Percentiles rank a stretch among this genome's conserved stretches.
Evolutionary conservation across 2,888 invertebrate genomes (phyloP).

Genomic region (Idaea biselata): DNA sequence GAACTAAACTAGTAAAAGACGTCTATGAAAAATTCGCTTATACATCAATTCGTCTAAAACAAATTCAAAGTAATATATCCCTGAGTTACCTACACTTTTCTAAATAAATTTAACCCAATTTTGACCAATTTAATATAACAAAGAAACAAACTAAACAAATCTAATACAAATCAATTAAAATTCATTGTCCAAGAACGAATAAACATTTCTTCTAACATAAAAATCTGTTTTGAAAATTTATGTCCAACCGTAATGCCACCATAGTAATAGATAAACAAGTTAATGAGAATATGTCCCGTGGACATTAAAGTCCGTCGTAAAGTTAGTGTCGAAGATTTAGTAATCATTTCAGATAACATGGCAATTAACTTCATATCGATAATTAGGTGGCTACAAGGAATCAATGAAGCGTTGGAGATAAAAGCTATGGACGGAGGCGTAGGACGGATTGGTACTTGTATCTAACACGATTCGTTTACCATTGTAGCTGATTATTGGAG

Average conservation of each 20-base stretch:
- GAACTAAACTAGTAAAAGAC: too few relatives aligned
- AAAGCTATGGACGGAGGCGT: background rate
- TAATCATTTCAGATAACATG: background rate
- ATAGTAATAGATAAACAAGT: background rate
- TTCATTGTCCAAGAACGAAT: background rate
- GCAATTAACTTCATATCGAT: background rate
- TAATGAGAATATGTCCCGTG: background rate
- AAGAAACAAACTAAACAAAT: background rate
- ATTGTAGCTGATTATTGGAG: too few relatives aligned
- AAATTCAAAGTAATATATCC: background rate
- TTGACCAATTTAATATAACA: background rate
- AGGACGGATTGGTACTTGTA: background rate
- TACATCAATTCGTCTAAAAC: too few relatives aligned
- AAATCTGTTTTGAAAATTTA: slow-evolving; percentile 16
- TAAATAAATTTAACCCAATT: background rate
- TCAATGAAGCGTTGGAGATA: background rate
- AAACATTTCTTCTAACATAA: background rate
- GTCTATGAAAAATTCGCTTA: too few relatives aligned
- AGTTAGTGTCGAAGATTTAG: background rate
- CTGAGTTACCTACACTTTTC: background rate
- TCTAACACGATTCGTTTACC: too few relatives aligned
- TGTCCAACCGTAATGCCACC: slow-evolving; percentile 11
- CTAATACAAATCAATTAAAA: background rate
- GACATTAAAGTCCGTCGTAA: background rate
- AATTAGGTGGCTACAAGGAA: background rate